Percentiles rank a stretch among this genome's conserved stretches.
These are phyloP conservation scores for Peromyscus eremicus DNA, from an alignment of 2,797 vertebrate species.

Conservation along the genomic window DNA sequence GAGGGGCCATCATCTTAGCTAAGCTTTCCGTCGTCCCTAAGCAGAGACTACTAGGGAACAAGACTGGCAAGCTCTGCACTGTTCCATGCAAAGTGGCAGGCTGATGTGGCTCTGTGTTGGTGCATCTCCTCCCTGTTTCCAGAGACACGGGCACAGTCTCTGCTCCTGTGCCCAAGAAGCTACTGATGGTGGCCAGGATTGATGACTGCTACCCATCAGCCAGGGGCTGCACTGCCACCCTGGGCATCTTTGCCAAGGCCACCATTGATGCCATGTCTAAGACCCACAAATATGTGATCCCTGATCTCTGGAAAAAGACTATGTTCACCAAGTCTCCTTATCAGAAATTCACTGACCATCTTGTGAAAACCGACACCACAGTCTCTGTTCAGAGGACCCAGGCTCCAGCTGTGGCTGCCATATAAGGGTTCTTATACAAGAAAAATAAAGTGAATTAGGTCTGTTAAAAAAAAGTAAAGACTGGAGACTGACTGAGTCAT, in stretches of 20 bases:
- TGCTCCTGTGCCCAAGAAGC: background rate
- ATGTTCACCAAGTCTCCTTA: background rate
- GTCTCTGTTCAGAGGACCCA: background rate
- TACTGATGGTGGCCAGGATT: background rate
- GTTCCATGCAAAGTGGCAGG: background rate
- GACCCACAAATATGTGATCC: background rate
- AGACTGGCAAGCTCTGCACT: background rate
- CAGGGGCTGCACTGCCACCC: background rate
- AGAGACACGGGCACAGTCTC: background rate
- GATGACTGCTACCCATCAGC: background rate
- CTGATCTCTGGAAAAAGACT: background rate
- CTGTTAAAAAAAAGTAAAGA: background rate
- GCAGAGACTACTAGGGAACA: background rate
- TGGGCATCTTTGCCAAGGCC: background rate
- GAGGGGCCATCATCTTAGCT: background rate
- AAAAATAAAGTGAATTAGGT: background rate
- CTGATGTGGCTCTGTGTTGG: background rate
- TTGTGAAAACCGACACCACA: background rate
- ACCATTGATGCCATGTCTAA: background rate
- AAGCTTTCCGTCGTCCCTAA: background rate
- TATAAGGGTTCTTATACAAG: background rate
- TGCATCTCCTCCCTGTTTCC: background rate
- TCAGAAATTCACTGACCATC: background rate
- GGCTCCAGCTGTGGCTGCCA: background rate
- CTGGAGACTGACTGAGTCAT: no score